phyloP scores from a whole-genome alignment of 2,888 invertebrate species.

The Parochlus steinenii region DNA sequence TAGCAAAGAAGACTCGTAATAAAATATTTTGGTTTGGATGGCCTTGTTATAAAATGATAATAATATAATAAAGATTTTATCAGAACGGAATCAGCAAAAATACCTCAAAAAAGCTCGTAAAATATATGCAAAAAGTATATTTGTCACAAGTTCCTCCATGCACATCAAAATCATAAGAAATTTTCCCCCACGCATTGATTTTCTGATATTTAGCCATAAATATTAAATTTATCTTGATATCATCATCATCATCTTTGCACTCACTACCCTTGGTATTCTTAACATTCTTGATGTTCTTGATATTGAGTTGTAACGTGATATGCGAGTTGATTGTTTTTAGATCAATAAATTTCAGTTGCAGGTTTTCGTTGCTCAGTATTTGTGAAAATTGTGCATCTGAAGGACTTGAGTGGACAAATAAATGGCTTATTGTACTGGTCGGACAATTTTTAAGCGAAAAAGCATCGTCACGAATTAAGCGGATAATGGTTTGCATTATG shows the following conservation, averaged over 20 bases:
- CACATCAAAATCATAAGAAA: background rate
- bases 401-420: constrained; percentile 2
- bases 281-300: no score
- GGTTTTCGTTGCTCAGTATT: constrained; percentile 1
- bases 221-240: constrained; percentile 7
- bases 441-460: constrained; percentile 4
- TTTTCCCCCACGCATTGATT: background rate
- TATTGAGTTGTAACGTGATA: no score
- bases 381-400: constrained; percentile 1
- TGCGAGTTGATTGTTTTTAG: no score
- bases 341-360: no score
- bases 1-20: background rate
- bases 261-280: no score
- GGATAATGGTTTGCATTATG: constrained; percentile 3
- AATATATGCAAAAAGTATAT: constrained; percentile 4
- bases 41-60: background rate
- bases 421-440: background rate
- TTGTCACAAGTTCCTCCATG: no score
- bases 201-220: constrained; percentile 11
- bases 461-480: constrained; percentile 3
- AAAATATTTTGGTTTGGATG: background rate
- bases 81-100: background rate
- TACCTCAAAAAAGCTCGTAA: constrained; percentile 11
- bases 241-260: no score
- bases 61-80: background rate